Evolutionary conservation across 2,113 vertebrate species (phyloP).

Genomic region (Sinocyclocheilus anshuiensis): DNA sequence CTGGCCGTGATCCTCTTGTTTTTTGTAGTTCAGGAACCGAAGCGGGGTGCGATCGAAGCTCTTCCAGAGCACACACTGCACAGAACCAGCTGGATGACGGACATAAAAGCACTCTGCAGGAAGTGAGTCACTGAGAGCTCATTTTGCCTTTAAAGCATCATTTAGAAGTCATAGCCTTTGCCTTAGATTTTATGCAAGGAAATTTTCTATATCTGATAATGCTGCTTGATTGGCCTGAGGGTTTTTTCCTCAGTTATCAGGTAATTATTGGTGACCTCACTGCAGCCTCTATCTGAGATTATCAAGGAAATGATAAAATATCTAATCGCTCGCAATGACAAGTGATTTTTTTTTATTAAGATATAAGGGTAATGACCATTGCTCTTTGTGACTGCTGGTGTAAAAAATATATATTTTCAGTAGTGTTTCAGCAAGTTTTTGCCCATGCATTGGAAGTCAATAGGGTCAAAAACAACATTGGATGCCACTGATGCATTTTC

Average conservation of each 20-base stretch:
- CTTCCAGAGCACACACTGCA: slow-evolving; percentile 72
- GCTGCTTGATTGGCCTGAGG: neutral
- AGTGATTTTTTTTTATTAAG: neutral
- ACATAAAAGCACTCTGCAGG: slow-evolving; percentile 77
- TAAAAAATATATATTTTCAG: neutral
- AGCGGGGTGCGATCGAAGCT: slow-evolving; percentile 82
- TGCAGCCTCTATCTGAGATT: neutral
- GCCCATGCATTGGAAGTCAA: neutral
- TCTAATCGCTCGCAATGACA: neutral
- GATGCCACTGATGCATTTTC: no score
- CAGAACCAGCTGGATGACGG: slow-evolving; percentile 79
- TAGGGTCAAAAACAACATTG: neutral
- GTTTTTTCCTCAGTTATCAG: neutral
- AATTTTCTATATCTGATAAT: neutral
- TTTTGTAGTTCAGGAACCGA: slow-evolving; percentile 81
- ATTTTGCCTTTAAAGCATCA: neutral
- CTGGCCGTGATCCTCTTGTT: slow-evolving; percentile 82
- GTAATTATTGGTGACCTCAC: neutral
- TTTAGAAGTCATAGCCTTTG: neutral
- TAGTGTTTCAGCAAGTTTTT: neutral
- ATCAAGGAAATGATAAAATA: neutral
- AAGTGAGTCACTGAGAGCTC: slow-evolving; percentile 76
- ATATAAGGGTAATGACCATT: neutral
- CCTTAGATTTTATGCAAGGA: neutral
- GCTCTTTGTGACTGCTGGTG: neutral